Percentiles rank a stretch among this genome's conserved stretches.
phyloP scores from a whole-genome alignment of 2,888 invertebrate genomes.

The Agrotis exclamationis region DNA sequence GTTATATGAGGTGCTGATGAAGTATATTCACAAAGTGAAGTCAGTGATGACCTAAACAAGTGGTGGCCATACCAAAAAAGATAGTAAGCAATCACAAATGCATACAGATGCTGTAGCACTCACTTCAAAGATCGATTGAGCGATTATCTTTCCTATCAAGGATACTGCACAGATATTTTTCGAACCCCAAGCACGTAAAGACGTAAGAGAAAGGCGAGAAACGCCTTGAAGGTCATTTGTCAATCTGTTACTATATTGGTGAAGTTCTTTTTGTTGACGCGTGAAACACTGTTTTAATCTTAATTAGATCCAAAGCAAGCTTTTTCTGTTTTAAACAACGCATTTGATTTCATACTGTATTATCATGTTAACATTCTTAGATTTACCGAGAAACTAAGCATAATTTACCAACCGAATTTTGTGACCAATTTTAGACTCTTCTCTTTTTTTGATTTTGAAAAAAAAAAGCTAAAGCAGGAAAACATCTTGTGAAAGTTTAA shows the following conservation, averaged over 20 bases:
- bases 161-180: neutral
- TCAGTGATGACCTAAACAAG: no score
- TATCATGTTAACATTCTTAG: neutral
- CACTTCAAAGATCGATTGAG: slow-evolving; percentile 18
- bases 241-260: slow-evolving; percentile 32
- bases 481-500: neutral
- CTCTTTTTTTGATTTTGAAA: neutral
- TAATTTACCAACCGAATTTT: neutral
- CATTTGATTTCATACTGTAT: neutral
- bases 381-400: neutral
- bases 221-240: slow-evolving; percentile 2
- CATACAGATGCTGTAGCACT: slow-evolving; percentile 8
- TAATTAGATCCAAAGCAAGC: slow-evolving; percentile 2
- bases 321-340: neutral
- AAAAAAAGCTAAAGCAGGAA: no score
- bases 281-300: slow-evolving; percentile 20
- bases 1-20: neutral
- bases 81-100: neutral
- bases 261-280: slow-evolving; percentile 2
- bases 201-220: slow-evolving; percentile 44
- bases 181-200: slow-evolving; percentile 42
- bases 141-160: neutral
- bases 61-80: neutral
- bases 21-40: no score
- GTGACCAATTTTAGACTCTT: neutral